Evolutionary conservation across 2,113 vertebrate genomes (phyloP).

Genomic region (Dromas ardeola): DNA sequence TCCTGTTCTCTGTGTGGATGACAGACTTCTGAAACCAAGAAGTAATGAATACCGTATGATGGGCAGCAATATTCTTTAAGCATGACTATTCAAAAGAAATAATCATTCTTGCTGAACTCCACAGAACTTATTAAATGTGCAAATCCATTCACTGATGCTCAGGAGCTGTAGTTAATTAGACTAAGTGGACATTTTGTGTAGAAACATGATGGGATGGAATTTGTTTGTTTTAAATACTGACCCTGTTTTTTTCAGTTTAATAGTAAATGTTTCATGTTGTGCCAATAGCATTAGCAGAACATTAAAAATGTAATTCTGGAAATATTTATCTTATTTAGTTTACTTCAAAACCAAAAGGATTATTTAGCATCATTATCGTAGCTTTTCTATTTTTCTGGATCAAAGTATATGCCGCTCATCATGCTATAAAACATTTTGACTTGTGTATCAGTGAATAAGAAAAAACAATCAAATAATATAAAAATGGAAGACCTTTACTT

Average conservation of each 20-base stretch:
- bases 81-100: constrained; percentile 43
- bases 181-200: constrained; percentile 26
- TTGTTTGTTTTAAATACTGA: constrained; percentile 38
- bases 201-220: constrained; percentile 25
- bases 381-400: neutral
- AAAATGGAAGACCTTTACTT: neutral
- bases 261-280: constrained; percentile 25
- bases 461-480: neutral
- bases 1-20: constrained; percentile 38
- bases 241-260: neutral
- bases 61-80: constrained; percentile 41
- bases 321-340: constrained; percentile 34
- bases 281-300: constrained; percentile 28
- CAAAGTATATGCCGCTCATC: neutral
- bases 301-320: constrained; percentile 37
- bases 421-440: neutral
- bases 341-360: constrained; percentile 8
- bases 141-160: neutral
- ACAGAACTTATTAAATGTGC: constrained; percentile 19
- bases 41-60: constrained; percentile 53
- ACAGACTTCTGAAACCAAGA: constrained; percentile 19
- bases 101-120: constrained; percentile 3
- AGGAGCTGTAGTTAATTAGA: constrained; percentile 38
- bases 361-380: neutral
- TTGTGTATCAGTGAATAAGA: neutral